These are phyloP conservation scores for Aphaenogaster rudis DNA, from an alignment of 1,140 invertebrate genomes.

Conservation along the genomic window DNA sequence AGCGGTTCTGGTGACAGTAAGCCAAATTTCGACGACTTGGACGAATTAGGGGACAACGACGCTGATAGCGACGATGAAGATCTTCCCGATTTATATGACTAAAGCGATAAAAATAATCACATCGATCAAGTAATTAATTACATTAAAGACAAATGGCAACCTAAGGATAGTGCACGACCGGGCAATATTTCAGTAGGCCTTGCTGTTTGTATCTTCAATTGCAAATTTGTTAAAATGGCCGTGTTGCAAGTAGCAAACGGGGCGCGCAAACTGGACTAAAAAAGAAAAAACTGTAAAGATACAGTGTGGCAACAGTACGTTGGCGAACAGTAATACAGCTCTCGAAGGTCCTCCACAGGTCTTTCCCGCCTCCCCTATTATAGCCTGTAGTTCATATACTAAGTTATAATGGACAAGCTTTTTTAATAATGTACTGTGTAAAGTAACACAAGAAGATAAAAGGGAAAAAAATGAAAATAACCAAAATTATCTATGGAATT, in stretches of 20 bases:
- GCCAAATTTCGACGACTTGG: conserved; percentile 87
- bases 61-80: conserved; percentile 88
- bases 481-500: conserved; percentile 58
- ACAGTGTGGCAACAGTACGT: conserved; percentile 42
- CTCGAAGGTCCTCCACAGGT: conserved; percentile 58
- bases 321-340: conserved; percentile 69
- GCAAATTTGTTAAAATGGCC: conserved; percentile 75
- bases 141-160: conserved; percentile 70
- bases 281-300: conserved; percentile 30
- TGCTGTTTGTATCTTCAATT: conserved; percentile 75
- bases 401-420: conserved; percentile 83
- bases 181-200: conserved; percentile 73
- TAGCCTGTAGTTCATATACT: conserved; percentile 81
- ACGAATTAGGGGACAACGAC: conserved; percentile 80
- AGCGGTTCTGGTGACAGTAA: conserved; percentile 83
- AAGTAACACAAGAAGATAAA: conserved; percentile 75
- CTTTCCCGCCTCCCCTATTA: conserved; percentile 66
- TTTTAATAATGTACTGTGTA: conserved; percentile 81
- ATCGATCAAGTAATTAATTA: conserved; percentile 70
- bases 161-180: conserved; percentile 71
- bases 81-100: conserved; percentile 87
- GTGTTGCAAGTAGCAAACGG: conserved; percentile 65
- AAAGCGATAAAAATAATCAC: conserved; percentile 74
- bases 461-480: conserved; percentile 69
- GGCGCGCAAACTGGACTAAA: conserved; percentile 44